Evolutionary conservation across 1,140 invertebrate species (phyloP), one percentile per base, ranked within the genome.

Genomic region (Drosophila mauritiana): DNA sequence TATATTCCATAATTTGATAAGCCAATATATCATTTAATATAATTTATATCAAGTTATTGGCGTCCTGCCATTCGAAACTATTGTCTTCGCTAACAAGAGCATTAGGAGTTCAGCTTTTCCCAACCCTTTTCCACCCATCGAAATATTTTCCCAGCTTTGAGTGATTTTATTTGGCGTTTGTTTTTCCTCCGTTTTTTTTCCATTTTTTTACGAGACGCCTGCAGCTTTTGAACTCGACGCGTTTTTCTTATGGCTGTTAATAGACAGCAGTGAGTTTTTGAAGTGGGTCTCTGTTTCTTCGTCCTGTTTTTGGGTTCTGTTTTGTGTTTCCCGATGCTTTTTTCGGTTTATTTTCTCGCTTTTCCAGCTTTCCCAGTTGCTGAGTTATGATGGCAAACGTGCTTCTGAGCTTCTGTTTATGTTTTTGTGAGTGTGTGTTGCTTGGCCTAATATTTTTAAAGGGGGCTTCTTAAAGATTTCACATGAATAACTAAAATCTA

Each of bases 401-500:
- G 82, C 74, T 64, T 85, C 72, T 78, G 69, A 81, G 76, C 69
- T 75, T 62, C 72, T 86, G 82, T 63, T 58, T 46, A 39, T 53
- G 37, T 58, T 45, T 55, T 13, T 58, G 17, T 39, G 39, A 51
- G 54, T 67, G 48, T 43, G 34, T 43, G 49, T 15, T 20, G 20
- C 11, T 67, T 62, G n/a, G 68, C 67, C 56, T 58, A 65, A 49
- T 52, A 39, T 74, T 78, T 54, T 72, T 75, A 82, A 83, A 88
- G 78, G 81, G 58, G 70, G 48, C 80, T 67, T 77, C 75, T 88
- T 88, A 88, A 88, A 88, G 83, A 88, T 88, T 88, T 89, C 84
- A 88, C 83, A 88, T 88, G 79, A 89, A 88, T 88, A 89, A 88
- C 83, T 88, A 88, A 88, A 89, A 88, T 88, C 83, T 77, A 88